Conservation (phyloP, 2,888 invertebrate genomes). For the Stenichneumon culpator region DNA sequence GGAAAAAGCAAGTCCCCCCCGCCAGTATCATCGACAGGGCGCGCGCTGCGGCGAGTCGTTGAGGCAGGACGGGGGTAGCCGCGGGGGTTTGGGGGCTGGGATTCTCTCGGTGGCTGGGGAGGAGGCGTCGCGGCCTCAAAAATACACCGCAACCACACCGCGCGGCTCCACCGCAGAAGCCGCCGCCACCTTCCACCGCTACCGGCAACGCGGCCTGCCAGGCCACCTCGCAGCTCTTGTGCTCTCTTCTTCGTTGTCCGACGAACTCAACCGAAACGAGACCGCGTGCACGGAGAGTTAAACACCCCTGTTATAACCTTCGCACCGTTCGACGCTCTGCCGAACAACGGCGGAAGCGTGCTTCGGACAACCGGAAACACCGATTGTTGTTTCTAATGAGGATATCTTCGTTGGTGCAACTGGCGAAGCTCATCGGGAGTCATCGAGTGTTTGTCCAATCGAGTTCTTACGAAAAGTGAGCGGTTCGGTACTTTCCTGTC, state of each 20-base stretch:
- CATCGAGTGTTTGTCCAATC: constrained; percentile 4
- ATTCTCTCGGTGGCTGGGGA: constrained; percentile 78
- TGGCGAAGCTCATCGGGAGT: neutral
- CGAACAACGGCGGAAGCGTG: constrained; percentile 35
- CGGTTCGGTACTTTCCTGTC: neutral
- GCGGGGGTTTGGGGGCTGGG: constrained; percentile 65
- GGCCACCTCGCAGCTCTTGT: constrained; percentile 57
- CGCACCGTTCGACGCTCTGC: constrained; percentile 41
- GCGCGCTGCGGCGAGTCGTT: constrained; percentile 75
- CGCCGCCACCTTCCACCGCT: constrained; percentile 84
- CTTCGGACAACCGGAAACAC: constrained; percentile 49
- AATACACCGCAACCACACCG: constrained; percentile 85
- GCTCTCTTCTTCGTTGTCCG: constrained; percentile 58
- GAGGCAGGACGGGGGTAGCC: constrained; percentile 75
- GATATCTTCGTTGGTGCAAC: neutral
- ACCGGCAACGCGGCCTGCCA: constrained; percentile 71
- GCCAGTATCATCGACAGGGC: constrained; percentile 61
- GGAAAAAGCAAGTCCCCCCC: constrained; percentile 81
- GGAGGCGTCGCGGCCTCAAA: constrained; percentile 84
- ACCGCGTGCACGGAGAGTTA: constrained; percentile 81
- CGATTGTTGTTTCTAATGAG: neutral
- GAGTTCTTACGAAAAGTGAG: neutral
- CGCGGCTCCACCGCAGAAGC: constrained; percentile 85
- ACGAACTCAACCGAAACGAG: constrained; percentile 80
- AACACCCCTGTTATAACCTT: constrained; percentile 76